These are phyloP conservation scores for Pygoscelis adeliae DNA, from an alignment of 2,113 vertebrate species.

Conservation along the genomic window DNA sequence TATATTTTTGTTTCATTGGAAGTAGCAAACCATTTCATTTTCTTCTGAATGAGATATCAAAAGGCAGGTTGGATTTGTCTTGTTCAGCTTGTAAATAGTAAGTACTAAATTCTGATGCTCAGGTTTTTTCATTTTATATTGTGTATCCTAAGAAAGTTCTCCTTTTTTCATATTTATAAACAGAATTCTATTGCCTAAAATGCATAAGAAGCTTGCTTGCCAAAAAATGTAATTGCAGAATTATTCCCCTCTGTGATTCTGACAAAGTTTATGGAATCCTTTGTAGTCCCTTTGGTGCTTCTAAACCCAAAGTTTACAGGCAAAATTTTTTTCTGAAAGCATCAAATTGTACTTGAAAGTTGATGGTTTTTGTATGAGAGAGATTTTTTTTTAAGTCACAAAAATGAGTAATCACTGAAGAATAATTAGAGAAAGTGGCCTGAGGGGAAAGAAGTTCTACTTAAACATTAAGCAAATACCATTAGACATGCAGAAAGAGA, in stretches of 20 bases:
- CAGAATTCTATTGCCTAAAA: neutral
- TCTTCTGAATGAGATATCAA: slow-evolving; percentile 22
- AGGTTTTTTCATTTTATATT: slow-evolving; percentile 1
- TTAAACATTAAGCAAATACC: slow-evolving; percentile 25
- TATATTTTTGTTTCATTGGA: neutral
- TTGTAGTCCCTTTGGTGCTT: neutral
- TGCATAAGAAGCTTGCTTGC: neutral
- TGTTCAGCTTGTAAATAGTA: neutral
- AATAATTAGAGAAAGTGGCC: slow-evolving; percentile 57
- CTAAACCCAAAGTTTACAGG: neutral
- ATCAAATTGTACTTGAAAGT: neutral
- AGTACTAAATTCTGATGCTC: neutral
- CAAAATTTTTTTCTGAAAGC: neutral
- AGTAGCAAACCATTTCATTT: slow-evolving; percentile 1
- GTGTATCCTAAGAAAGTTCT: slow-evolving; percentile 13
- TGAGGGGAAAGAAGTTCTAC: slow-evolving; percentile 54
- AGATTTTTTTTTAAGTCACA: neutral
- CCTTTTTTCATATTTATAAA: slow-evolving; percentile 31
- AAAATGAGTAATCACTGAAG: slow-evolving; percentile 51
- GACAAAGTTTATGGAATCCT: neutral
- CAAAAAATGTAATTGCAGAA: neutral
- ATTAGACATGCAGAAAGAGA: neutral
- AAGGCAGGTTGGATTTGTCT: neutral
- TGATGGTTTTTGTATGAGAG: neutral
- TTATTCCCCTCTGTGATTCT: neutral